phyloP scores from a whole-genome alignment of 2,888 invertebrate species.

The Drosophila paranaensis region DNA sequence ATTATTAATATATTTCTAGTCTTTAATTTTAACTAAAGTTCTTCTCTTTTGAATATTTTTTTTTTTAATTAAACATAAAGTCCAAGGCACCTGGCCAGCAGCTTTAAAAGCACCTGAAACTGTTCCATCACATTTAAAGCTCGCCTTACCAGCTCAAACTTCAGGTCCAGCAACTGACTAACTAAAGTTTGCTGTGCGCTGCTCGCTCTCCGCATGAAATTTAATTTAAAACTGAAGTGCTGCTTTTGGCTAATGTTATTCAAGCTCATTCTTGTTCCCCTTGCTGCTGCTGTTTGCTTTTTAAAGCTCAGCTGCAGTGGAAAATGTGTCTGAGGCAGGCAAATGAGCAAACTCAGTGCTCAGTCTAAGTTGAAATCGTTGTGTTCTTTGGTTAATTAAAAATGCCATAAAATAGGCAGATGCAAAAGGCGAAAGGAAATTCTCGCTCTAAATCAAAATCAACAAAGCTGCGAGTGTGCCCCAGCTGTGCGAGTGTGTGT shows the following conservation, averaged over 20 bases:
- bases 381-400: slow-evolving; percentile 65
- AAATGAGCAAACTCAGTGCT: slow-evolving; percentile 11
- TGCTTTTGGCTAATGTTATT: not conserved
- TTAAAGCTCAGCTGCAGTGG: slow-evolving; percentile 19
- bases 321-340: slow-evolving; percentile 11
- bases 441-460: slow-evolving; percentile 57
- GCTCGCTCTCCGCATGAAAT: not conserved
- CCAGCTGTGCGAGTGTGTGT: slow-evolving; percentile 14
- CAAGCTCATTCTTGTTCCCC: not conserved
- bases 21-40: too few species aligned
- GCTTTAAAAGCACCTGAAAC: not conserved
- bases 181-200: not conserved
- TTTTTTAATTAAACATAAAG: too few species aligned
- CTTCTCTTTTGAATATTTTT: not conserved
- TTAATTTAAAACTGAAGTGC: slow-evolving; percentile 9
- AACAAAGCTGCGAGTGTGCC: slow-evolving; percentile 35
- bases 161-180: not conserved
- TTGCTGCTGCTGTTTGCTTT: not conserved
- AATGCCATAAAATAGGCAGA: slow-evolving; percentile 60
- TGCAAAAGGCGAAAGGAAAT: slow-evolving; percentile 35
- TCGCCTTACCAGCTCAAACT: not conserved
- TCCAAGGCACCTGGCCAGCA: too few species aligned
- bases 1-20: too few species aligned
- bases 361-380: slow-evolving; percentile 29
- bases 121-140: not conserved